These are phyloP conservation scores for Triplophysa siluroides DNA, from an alignment of 2,113 vertebrate species.

Conservation along the genomic window DNA sequence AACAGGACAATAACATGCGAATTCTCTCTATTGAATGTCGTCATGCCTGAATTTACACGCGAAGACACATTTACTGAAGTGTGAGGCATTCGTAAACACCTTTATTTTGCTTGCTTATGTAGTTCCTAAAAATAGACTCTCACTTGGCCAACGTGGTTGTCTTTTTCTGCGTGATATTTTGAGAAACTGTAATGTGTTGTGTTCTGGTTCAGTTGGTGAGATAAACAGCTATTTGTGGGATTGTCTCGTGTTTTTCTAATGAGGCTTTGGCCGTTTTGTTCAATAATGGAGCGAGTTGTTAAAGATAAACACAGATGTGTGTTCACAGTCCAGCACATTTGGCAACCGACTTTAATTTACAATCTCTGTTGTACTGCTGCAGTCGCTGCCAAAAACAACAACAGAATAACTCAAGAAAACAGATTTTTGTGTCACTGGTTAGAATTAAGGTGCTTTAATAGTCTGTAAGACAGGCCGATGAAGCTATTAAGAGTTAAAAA, in stretches of 20 bases:
- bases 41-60: not conserved
- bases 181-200: not conserved
- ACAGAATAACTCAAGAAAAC: too few relatives aligned
- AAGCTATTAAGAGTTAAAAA: too few relatives aligned
- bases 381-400: too few relatives aligned
- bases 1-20: too few relatives aligned
- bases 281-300: conserved; percentile 29
- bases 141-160: not conserved
- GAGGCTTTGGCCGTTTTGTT: conserved; percentile 25
- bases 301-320: conserved; percentile 15
- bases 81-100: not conserved
- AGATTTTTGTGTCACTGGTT: too few relatives aligned
- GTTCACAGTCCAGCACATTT: too few relatives aligned
- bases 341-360: too few relatives aligned
- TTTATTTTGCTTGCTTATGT: not conserved
- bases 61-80: not conserved
- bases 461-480: too few relatives aligned
- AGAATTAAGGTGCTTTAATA: too few relatives aligned
- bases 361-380: too few relatives aligned
- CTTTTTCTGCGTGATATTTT: not conserved
- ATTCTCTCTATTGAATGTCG: not conserved
- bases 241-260: conserved; percentile 1
- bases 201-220: not conserved
- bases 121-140: not conserved
- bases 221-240: not conserved